A percentile compares a stretch with the other conserved stretches of the same genome.
These are phyloP conservation scores for Hyles vespertilio DNA, from an alignment of 1,140 invertebrate species.

Conservation along the genomic window DNA sequence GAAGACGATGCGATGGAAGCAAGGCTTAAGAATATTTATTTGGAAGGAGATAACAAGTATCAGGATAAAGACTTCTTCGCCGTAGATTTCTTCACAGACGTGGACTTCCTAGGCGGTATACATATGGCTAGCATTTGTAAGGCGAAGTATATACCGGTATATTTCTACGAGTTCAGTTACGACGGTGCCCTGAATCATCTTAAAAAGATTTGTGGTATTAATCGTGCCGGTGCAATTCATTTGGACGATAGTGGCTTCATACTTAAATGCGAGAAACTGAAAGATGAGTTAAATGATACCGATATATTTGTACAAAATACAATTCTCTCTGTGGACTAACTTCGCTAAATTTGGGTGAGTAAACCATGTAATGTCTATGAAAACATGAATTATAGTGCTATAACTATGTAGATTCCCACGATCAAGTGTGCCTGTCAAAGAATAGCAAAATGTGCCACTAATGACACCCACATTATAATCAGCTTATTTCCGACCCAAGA, in stretches of 20 bases:
- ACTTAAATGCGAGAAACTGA: constrained; percentile 36
- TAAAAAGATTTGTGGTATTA: constrained; percentile 45
- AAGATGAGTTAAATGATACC: constrained; percentile 31
- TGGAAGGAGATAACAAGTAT: constrained; percentile 36
- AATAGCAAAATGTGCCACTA: no score
- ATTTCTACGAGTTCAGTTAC: constrained; percentile 67
- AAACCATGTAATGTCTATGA: constrained; percentile 7
- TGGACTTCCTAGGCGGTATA: constrained; percentile 60
- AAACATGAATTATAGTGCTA: background rate
- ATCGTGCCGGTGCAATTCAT: constrained; percentile 55
- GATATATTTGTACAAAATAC: constrained; percentile 50
- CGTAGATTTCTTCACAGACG: constrained; percentile 63
- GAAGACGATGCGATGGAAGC: constrained; percentile 40
- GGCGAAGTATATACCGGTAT: constrained; percentile 50
- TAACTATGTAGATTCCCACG: no score
- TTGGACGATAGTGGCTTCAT: constrained; percentile 64
- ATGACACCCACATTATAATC: no score
- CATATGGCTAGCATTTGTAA: constrained; percentile 48
- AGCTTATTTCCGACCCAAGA: no score
- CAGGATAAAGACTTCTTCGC: constrained; percentile 51
- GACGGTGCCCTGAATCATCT: constrained; percentile 63
- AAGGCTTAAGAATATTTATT: constrained; percentile 53
- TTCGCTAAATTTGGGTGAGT: constrained; percentile 73
- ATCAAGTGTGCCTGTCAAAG: no score
- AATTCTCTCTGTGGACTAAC: constrained; percentile 73